phyloP scores from a whole-genome alignment of 2,797 vertebrate species.

The Phoxinus dragarum region DNA sequence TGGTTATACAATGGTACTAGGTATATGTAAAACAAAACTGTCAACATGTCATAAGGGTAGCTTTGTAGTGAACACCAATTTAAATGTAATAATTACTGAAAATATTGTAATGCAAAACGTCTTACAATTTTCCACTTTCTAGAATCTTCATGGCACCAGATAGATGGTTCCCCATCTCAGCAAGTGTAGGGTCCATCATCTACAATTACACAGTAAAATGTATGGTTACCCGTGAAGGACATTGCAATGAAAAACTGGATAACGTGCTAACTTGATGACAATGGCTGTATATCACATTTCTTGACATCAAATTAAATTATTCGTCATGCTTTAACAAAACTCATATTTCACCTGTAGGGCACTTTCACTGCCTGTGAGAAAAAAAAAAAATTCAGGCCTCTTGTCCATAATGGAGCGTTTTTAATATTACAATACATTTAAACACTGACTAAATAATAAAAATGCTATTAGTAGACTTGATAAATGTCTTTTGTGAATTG shows the following conservation, averaged over 20 bases:
- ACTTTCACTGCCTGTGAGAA: background rate
- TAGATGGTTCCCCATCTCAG: slow-evolving; percentile 91
- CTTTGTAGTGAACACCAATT: background rate
- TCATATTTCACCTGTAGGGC: slow-evolving; percentile 14
- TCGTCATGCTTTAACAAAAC: slow-evolving; percentile 10
- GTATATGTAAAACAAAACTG: background rate
- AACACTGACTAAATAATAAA: background rate
- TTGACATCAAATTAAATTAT: slow-evolving; percentile 5
- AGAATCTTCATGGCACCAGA: slow-evolving; percentile 94
- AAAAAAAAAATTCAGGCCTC: background rate
- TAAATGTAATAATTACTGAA: background rate
- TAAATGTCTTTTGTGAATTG: background rate
- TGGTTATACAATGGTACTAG: background rate
- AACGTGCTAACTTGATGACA: background rate
- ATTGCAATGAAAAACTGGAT: background rate
- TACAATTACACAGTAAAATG: slow-evolving; percentile 67
- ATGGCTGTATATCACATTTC: background rate
- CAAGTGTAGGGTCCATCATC: slow-evolving; percentile 84
- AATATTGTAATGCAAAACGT: background rate
- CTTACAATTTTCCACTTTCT: slow-evolving; percentile 85
- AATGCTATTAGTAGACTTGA: background rate
- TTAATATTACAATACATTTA: background rate
- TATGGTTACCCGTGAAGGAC: background rate
- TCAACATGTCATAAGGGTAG: slow-evolving; percentile 12
- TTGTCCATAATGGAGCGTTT: background rate